A percentile compares a stretch with the other conserved stretches of the same genome.
Conservation (phyloP, 2,797 vertebrate species). For the Emys orbicularis region DNA sequence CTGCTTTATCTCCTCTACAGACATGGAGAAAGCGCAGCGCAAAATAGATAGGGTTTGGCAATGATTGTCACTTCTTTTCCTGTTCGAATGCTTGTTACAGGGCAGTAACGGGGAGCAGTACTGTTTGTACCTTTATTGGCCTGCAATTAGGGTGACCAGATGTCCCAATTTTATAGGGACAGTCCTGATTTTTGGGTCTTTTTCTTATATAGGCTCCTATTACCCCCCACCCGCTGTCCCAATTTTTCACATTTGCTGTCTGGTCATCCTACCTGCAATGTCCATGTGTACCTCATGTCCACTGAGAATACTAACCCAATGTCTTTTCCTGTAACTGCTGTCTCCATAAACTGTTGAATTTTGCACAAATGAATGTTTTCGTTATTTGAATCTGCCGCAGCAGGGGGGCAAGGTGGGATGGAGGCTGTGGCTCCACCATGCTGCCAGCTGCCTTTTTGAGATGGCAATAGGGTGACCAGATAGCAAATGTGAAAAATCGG, state of each 20-base stretch:
- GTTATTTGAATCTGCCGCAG: background rate
- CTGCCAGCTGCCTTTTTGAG: too few relatives aligned
- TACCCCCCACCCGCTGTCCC: too few relatives aligned
- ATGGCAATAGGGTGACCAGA: too few relatives aligned
- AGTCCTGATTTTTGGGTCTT: too few relatives aligned
- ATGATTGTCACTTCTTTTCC: background rate
- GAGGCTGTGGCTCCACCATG: background rate
- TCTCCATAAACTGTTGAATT: background rate
- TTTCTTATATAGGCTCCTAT: too few relatives aligned
- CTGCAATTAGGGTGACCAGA: background rate
- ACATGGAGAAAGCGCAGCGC: background rate
- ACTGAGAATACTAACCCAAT: background rate
- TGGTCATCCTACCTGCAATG: background rate
- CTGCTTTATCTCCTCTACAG: background rate
- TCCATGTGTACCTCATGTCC: background rate
- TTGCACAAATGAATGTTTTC: background rate
- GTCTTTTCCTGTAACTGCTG: background rate
- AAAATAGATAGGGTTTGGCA: background rate
- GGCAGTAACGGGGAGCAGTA: background rate
- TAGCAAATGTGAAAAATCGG: too few relatives aligned
- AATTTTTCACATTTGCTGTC: too few relatives aligned
- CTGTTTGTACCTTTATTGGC: background rate
- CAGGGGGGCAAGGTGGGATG: background rate
- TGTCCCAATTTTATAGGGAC: too few relatives aligned
- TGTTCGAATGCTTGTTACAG: background rate